These are phyloP conservation scores for Denticeps clupeoides DNA, from an alignment of 2,797 vertebrate species.

Conservation along the genomic window DNA sequence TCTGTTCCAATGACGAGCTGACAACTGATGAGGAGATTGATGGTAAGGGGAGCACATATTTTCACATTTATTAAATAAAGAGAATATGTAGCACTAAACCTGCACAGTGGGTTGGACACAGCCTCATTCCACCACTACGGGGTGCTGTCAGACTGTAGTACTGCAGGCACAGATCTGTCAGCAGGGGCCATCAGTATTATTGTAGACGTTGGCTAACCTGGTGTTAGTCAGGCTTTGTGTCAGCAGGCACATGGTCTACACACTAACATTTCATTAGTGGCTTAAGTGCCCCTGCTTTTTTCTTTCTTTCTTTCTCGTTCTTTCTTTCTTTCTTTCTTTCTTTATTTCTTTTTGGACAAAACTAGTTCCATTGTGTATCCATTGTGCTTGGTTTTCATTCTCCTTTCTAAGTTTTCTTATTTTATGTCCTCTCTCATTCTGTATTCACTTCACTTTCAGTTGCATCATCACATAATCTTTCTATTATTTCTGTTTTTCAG, in stretches of 20 bases:
- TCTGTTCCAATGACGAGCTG: constrained; percentile 71
- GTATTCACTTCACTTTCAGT: constrained; percentile 34
- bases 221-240: no score
- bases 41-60: constrained; percentile 38
- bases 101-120: no score
- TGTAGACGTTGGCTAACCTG: no score
- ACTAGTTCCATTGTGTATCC: no score
- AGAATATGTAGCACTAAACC: no score
- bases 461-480: constrained; percentile 64
- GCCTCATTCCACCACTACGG: no score
- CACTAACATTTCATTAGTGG: constrained; percentile 3
- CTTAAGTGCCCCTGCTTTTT: background rate
- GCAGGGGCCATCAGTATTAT: no score
- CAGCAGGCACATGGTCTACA: no score
- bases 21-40: constrained; percentile 68
- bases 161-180: no score
- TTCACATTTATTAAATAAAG: background rate
- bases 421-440: constrained; percentile 47
- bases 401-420: constrained; percentile 40
- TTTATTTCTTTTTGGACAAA: background rate
- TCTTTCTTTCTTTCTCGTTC: background rate
- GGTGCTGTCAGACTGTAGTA: no score
- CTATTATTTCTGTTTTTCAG: constrained; percentile 71
- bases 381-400: no score
- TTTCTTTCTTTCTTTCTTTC: background rate